phyloP scores from a whole-genome alignment of 2,888 invertebrate species.

The Ypsolopha sequella region DNA sequence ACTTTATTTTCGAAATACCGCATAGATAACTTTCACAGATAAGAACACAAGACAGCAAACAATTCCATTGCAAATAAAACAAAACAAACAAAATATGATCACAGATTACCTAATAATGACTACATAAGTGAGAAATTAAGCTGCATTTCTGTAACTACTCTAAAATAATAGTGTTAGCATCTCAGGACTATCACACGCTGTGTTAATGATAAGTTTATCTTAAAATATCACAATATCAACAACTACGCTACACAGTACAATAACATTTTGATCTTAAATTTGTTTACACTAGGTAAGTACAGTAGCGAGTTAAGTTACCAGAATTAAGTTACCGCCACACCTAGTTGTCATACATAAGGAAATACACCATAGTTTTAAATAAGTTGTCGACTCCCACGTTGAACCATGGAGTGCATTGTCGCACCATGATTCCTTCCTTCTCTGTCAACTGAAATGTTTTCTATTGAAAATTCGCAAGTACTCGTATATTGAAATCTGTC shows the following conservation, averaged over 20 bases:
- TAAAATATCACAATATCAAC: constrained; percentile 66
- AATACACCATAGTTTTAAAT: no score
- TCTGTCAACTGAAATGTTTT: no score
- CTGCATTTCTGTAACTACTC: constrained; percentile 13
- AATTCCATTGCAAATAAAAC: constrained; percentile 44
- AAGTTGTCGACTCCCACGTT: no score
- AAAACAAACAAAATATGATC: constrained; percentile 34
- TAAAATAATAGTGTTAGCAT: constrained; percentile 26
- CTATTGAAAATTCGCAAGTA: no score
- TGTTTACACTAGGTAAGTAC: no score
- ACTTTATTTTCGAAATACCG: constrained; percentile 49
- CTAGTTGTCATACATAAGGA: no score
- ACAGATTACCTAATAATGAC: constrained; percentile 49
- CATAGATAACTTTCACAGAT: constrained; percentile 19
- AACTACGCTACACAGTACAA: constrained; percentile 33
- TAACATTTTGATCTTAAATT: background rate
- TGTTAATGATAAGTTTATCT: constrained; percentile 36
- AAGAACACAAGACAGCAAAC: constrained; percentile 44
- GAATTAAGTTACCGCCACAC: no score
- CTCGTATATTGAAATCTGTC: no score
- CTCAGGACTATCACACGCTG: constrained; percentile 32
- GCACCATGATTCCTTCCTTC: no score
- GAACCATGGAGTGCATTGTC: no score
- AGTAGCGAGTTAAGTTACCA: no score
- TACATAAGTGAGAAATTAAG: constrained; percentile 26